These are phyloP conservation scores for Drosophila athabasca DNA, from an alignment of 1,140 invertebrate genomes.

Conservation along the genomic window DNA sequence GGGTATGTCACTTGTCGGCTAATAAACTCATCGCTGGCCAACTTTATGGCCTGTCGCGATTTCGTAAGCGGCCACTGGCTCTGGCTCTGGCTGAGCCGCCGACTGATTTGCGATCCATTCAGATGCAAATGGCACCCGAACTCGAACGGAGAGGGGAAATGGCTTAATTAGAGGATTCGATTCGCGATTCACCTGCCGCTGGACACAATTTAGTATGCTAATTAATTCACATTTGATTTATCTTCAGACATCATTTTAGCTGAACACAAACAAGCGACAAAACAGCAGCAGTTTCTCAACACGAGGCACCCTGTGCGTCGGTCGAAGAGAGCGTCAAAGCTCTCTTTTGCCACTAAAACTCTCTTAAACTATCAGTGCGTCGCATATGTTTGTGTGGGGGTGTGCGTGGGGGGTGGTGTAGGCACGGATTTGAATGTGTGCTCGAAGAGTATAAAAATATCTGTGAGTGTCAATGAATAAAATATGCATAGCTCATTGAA, in stretches of 20 bases:
- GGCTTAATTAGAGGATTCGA: constrained; percentile 43
- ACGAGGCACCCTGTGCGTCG: constrained; percentile 55
- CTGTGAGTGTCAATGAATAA: no score
- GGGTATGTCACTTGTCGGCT: constrained; percentile 39
- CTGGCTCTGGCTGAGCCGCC: neutral
- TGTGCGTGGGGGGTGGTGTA: constrained; percentile 9
- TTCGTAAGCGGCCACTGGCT: constrained; percentile 28
- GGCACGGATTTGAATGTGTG: constrained; percentile 24
- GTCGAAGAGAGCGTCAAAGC: constrained; percentile 11
- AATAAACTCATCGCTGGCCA: constrained; percentile 68
- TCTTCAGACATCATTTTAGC: neutral
- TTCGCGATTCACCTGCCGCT: constrained; percentile 31
- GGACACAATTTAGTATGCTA: constrained; percentile 27
- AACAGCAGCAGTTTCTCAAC: constrained; percentile 2
- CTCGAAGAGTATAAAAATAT: neutral
- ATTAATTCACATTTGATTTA: constrained; percentile 33
- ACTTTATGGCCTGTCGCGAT: constrained; percentile 58
- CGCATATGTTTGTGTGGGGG: neutral
- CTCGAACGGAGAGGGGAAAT: constrained; percentile 28
- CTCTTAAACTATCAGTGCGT: constrained; percentile 39
- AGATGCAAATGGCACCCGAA: constrained; percentile 45
- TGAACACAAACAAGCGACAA: constrained; percentile 7
- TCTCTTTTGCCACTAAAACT: constrained; percentile 50
- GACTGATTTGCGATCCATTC: constrained; percentile 34
- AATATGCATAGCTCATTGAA: no score